Conservation (phyloP, 2,888 invertebrate genomes). For the Heliothis peltigera region DNA sequence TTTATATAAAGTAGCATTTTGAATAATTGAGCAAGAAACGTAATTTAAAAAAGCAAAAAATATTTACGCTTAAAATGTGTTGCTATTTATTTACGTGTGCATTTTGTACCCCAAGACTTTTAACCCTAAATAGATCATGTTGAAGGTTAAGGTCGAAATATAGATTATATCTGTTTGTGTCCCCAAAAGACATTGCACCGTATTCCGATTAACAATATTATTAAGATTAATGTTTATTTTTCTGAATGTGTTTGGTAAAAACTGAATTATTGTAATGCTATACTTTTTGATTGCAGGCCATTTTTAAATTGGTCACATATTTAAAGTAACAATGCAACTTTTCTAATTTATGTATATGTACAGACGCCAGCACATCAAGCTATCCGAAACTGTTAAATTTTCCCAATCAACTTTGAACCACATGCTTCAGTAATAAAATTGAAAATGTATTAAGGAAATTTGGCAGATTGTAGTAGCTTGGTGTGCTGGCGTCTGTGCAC, state of each 20-base stretch:
- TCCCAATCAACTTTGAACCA: too few relatives aligned
- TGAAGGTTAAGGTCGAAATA: slow-evolving; percentile 18
- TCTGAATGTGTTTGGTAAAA: slow-evolving; percentile 7
- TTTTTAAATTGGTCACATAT: too few relatives aligned
- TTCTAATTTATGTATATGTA: too few relatives aligned
- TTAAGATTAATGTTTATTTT: slow-evolving; percentile 31
- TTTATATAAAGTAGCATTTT: too few relatives aligned
- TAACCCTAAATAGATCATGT: slow-evolving; percentile 19
- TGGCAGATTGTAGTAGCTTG: too few relatives aligned
- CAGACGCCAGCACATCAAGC: too few relatives aligned
- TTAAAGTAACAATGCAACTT: too few relatives aligned
- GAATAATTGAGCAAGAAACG: too few relatives aligned
- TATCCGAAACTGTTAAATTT: too few relatives aligned
- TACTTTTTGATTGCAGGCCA: not conserved
- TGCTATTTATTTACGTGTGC: not conserved
- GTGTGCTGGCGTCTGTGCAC: too few relatives aligned
- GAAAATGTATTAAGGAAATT: too few relatives aligned
- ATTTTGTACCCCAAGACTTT: not conserved
- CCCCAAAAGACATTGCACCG: slow-evolving; percentile 35
- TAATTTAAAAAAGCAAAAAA: not conserved
- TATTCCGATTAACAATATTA: slow-evolving; percentile 34
- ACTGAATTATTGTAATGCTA: slow-evolving; percentile 13
- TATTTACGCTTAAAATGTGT: not conserved
- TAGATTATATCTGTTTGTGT: slow-evolving; percentile 30
- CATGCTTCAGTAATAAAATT: too few relatives aligned